A percentile compares a stretch with the other conserved stretches of the same genome.
Evolutionary conservation across 2,797 vertebrate genomes (phyloP).

Genomic region (Phaenicophaeus curvirostris): DNA sequence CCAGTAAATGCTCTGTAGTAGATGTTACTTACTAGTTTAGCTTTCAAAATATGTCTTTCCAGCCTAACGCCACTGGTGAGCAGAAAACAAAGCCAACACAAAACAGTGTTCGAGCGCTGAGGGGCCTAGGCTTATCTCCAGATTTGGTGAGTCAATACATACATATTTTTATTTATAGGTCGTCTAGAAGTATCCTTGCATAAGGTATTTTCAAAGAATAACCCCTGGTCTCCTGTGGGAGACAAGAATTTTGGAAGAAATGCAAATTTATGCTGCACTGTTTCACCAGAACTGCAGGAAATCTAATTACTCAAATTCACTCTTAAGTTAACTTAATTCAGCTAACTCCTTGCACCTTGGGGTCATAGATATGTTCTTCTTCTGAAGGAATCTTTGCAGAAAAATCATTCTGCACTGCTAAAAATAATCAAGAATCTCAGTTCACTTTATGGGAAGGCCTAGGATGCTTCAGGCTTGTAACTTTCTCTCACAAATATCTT

Average conservation of each 20-base stretch:
- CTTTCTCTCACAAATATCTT: background rate
- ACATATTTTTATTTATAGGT: background rate
- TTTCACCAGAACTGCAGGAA: background rate
- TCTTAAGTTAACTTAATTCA: background rate
- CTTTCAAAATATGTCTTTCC: constrained; percentile 56
- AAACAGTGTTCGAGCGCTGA: constrained; percentile 80
- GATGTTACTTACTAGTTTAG: background rate
- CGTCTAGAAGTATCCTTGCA: background rate
- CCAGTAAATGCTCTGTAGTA: background rate
- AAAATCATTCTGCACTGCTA: background rate
- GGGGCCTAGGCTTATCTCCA: constrained; percentile 81
- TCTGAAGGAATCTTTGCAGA: background rate
- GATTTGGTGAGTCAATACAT: constrained; percentile 76
- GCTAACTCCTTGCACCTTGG: background rate
- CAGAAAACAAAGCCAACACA: constrained; percentile 85
- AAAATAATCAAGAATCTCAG: background rate
- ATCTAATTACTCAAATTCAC: background rate
- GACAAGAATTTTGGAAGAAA: background rate
- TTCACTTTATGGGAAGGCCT: background rate
- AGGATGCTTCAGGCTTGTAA: background rate
- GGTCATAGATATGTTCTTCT: background rate
- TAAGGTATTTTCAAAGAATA: background rate
- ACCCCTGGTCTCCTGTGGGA: background rate
- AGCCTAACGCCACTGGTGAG: constrained; percentile 81
- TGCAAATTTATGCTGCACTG: background rate